Conservation (phyloP, 2,888 invertebrate species). For the Amorpha juglandis region DNA sequence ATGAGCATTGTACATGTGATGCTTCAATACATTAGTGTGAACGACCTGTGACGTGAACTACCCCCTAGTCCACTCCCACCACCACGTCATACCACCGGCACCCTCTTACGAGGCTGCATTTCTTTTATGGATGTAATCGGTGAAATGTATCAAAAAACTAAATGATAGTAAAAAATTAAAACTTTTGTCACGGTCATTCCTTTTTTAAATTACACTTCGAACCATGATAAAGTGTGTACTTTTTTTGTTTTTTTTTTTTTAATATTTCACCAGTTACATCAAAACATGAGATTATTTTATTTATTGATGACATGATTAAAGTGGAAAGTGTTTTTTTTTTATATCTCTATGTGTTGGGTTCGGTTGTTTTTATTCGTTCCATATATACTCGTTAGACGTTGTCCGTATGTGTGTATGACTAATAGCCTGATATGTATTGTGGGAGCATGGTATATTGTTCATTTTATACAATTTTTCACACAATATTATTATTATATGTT, state of each 20-base stretch:
- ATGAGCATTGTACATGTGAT: constrained; percentile 63
- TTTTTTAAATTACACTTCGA: constrained; percentile 29
- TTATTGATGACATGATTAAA: constrained; percentile 55
- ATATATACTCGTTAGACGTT: constrained; percentile 53
- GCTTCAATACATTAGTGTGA: constrained; percentile 70
- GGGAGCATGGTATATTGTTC: constrained; percentile 63
- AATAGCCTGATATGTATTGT: constrained; percentile 72
- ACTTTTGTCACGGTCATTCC: neutral
- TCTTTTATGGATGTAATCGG: constrained; percentile 51
- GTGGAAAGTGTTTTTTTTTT: constrained; percentile 34
- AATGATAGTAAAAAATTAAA: neutral
- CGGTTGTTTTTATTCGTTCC: constrained; percentile 35
- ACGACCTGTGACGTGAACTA: constrained; percentile 54
- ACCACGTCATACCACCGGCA: constrained; percentile 44
- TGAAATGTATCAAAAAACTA: constrained; percentile 37
- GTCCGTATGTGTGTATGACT: constrained; percentile 72
- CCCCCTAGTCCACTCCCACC: constrained; percentile 45
- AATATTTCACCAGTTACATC: constrained; percentile 52
- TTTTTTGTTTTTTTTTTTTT: constrained; percentile 38
- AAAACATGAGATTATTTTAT: constrained; percentile 76
- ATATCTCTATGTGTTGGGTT: constrained; percentile 41
- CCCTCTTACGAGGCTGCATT: constrained; percentile 44
- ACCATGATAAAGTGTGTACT: constrained; percentile 28
- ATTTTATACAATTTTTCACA: constrained; percentile 40
- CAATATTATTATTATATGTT: too few relatives aligned